Evolutionary conservation across 2,113 vertebrate species (phyloP).

Genomic region (Chamaea fasciata): DNA sequence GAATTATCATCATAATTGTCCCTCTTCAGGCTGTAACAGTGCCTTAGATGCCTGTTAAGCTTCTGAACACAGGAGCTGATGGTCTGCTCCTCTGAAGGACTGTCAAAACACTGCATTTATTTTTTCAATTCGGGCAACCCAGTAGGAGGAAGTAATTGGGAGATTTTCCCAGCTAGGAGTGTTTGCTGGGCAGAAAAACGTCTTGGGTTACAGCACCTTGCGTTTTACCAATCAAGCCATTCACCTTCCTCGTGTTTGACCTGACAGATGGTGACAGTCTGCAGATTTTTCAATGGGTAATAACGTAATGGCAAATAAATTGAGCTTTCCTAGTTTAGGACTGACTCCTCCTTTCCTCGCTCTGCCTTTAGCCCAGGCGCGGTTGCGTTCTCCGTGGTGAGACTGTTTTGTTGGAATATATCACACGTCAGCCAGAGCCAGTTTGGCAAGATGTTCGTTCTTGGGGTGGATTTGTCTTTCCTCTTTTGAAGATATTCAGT

Average conservation of each 20-base stretch:
- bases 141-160: accelerated
- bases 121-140: not conserved
- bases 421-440: not conserved
- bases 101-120: not conserved
- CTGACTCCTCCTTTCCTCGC: not conserved
- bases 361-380: not conserved
- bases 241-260: not conserved
- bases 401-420: not conserved
- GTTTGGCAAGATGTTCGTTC: not conserved
- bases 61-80: not conserved
- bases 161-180: not conserved
- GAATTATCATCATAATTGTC: not conserved
- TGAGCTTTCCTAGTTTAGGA: not conserved
- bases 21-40: not conserved
- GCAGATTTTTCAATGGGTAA: not conserved
- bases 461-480: not conserved
- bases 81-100: not conserved
- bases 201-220: not conserved
- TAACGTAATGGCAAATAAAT: not conserved
- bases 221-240: not conserved
- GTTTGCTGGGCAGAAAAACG: not conserved
- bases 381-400: accelerated
- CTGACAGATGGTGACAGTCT: not conserved
- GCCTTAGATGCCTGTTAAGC: not conserved
- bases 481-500: not conserved